These are phyloP conservation scores for Nannospalax galili DNA, from an alignment of 2,113 vertebrate genomes.

Conservation along the genomic window DNA sequence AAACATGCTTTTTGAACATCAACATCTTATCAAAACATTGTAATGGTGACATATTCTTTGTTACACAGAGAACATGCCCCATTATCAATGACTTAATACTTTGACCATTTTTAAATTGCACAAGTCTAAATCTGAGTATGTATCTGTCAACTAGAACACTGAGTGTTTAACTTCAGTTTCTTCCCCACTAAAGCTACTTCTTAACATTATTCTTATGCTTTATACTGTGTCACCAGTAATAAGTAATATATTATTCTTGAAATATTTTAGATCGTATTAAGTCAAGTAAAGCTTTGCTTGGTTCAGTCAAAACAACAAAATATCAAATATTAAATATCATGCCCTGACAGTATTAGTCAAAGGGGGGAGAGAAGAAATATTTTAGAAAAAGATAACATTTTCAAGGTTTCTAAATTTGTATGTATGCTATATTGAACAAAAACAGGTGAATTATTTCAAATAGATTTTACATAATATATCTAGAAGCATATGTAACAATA, in stretches of 20 bases:
- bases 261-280: constrained; percentile 46
- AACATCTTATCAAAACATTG: constrained; percentile 76
- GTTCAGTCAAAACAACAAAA: constrained; percentile 44
- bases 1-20: constrained; percentile 69
- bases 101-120: constrained; percentile 79
- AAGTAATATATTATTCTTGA: constrained; percentile 55
- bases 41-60: constrained; percentile 66
- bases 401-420: not conserved
- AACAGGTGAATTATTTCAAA: constrained; percentile 48
- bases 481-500: constrained; percentile 16
- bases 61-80: constrained; percentile 67
- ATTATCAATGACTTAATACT: constrained; percentile 78
- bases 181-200: constrained; percentile 62
- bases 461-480: constrained; percentile 39
- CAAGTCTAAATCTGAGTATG: constrained; percentile 68
- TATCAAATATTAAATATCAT: constrained; percentile 57
- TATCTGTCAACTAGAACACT: constrained; percentile 74
- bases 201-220: constrained; percentile 46
- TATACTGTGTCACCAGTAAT: constrained; percentile 61
- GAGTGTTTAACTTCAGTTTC: constrained; percentile 76
- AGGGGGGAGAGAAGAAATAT: not conserved
- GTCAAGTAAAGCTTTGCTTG: constrained; percentile 26
- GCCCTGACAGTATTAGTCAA: constrained; percentile 30
- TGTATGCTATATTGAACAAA: constrained; percentile 20
- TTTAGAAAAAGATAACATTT: constrained; percentile 26